phyloP scores from a whole-genome alignment of 2,797 vertebrate species.

The Ambastaia sidthimunki region DNA sequence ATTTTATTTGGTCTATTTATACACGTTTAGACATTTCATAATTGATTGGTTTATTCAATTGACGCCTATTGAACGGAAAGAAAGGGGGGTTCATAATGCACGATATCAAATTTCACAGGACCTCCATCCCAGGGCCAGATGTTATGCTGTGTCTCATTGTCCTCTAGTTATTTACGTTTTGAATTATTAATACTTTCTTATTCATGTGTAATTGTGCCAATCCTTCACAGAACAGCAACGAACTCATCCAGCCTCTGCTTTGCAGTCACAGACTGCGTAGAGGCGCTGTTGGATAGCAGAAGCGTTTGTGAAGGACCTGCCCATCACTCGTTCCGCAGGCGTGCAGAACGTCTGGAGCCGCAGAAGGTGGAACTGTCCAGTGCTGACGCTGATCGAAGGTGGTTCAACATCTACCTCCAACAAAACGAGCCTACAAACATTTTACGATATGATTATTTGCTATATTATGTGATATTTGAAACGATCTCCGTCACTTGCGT shows the following conservation, averaged over 20 bases:
- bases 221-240: neutral
- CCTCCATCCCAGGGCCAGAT: neutral
- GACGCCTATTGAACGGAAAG: neutral
- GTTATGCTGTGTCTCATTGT: neutral
- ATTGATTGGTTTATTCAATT: neutral
- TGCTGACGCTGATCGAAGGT: slow-evolving; percentile 27
- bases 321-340: neutral
- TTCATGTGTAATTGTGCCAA: neutral
- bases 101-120: neutral
- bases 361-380: slow-evolving; percentile 39
- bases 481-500: neutral
- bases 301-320: neutral
- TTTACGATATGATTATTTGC: neutral
- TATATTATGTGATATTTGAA: neutral
- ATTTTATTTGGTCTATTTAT: neutral
- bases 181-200: neutral
- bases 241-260: neutral
- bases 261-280: slow-evolving; percentile 17
- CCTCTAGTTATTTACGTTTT: neutral
- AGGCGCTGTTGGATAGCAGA: slow-evolving; percentile 39
- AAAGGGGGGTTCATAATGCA: neutral
- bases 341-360: neutral
- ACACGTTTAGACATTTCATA: neutral
- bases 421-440: neutral
- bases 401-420: neutral